Evolutionary conservation across 2,113 vertebrate genomes (phyloP), one percentile per base, ranked within the genome.

Genomic region (Corythoichthys haematopterus): DNA sequence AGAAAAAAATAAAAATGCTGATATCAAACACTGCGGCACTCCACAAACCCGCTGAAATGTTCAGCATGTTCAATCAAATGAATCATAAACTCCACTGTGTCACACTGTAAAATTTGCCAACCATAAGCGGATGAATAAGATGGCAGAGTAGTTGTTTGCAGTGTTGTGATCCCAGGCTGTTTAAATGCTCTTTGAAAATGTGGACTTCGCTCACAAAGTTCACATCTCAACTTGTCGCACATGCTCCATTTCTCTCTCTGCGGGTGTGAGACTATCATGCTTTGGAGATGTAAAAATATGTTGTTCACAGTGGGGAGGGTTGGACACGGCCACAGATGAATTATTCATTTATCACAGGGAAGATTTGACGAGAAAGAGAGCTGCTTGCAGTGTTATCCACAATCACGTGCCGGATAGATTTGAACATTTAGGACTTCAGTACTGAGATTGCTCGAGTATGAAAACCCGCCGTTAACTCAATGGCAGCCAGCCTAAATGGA

Each of bases 181-280:
- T 56, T 36, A 70, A n/a, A 65, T 12, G 33, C 48, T 66, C 16
- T 59, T 67, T 62, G 14, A 45, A 74, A 46, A 72, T 64, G 40
- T n/a, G 12, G 69, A 50, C 53, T 64, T 70, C 28, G 20, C 62
- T 60, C 69, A 68, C 67, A 64, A 48, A 59, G 71, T 65, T 72
- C 64, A 72, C 64, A 53, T 61, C 48, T 64, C 37, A 10, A 35
- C 63, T 72, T 64, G 36, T 57, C 71, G 68, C 66, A 75, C 75
- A 84, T 35, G 75, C 76, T 78, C 47, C 70, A 80, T 84, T 82
- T 84, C 66, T 63, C n/a, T 78, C 79, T 70, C 71, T 62, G 72
- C 57, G 73, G 72, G 75, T 60, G 71, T 71, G 55, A 70, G 56
- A 73, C 2, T 0, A 69, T 74, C 65, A 72, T 71, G 65, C 61